Conservation (phyloP, 2,797 vertebrate species). For the Cephalopachus bancanus region DNA sequence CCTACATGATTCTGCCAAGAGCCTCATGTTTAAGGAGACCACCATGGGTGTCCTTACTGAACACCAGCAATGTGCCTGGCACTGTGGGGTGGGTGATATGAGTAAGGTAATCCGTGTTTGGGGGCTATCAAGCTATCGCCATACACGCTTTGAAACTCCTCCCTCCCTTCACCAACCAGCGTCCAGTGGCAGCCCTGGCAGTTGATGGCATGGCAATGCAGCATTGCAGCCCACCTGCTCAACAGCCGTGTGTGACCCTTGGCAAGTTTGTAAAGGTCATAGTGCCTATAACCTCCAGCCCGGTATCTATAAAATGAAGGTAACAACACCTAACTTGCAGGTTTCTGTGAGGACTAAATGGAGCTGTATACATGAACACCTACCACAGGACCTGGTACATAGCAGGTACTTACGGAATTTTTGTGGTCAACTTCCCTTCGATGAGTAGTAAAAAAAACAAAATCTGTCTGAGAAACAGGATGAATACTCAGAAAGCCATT, state of each 20-base stretch:
- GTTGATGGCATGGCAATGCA: no score
- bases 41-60: rapidly evolving
- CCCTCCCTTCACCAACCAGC: rapidly evolving
- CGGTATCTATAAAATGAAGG: neutral
- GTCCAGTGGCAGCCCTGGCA: neutral
- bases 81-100: neutral
- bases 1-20: neutral
- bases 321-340: neutral
- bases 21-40: neutral
- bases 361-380: neutral
- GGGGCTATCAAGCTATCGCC: neutral
- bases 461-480: neutral
- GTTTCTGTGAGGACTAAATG: neutral
- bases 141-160: neutral
- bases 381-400: neutral
- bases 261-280: neutral
- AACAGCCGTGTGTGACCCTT: neutral
- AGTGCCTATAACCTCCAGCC: neutral
- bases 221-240: neutral
- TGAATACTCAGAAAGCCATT: neutral
- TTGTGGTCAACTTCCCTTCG: neutral
- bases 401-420: neutral
- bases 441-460: neutral
- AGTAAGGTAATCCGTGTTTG: neutral
- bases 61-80: rapidly evolving